phyloP scores from a whole-genome alignment of 2,113 vertebrate species.

The Oxygymnocypris stewartii region DNA sequence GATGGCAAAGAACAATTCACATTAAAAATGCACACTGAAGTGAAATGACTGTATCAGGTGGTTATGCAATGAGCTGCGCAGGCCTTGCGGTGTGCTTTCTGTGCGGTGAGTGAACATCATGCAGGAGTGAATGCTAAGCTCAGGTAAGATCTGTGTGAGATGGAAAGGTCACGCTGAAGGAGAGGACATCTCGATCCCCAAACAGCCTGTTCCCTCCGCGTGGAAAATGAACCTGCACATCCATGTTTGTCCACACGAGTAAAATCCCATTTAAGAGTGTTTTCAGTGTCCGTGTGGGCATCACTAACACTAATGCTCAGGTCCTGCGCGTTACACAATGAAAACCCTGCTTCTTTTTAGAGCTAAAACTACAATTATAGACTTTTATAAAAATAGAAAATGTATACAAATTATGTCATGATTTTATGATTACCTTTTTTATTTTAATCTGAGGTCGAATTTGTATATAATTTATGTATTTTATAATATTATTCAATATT shows the following conservation, averaged over 20 bases:
- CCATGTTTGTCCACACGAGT: not conserved
- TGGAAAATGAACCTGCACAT: not conserved
- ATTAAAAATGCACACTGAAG: not conserved
- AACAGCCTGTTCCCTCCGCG: constrained; percentile 23
- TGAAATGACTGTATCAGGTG: not conserved
- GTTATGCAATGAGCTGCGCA: not conserved
- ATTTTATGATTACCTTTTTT: too few relatives aligned
- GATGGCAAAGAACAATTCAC: not conserved
- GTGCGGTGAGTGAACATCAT: not conserved
- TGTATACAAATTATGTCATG: not conserved
- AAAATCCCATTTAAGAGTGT: too few relatives aligned
- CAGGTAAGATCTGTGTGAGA: constrained; percentile 13
- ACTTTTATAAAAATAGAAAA: not conserved
- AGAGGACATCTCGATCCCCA: constrained; percentile 33
- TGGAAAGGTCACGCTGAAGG: constrained; percentile 28
- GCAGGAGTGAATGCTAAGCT: constrained; percentile 7
- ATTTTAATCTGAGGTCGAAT: not conserved
- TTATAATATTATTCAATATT: not conserved
- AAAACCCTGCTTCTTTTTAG: too few relatives aligned
- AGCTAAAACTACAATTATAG: not conserved
- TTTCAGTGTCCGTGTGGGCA: not conserved
- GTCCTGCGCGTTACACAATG: too few relatives aligned
- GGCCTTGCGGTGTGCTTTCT: not conserved
- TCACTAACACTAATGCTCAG: not conserved
- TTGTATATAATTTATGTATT: not conserved